Evolutionary conservation across 2,113 vertebrate genomes (phyloP).

Genomic region (Clarias batrachus): DNA sequence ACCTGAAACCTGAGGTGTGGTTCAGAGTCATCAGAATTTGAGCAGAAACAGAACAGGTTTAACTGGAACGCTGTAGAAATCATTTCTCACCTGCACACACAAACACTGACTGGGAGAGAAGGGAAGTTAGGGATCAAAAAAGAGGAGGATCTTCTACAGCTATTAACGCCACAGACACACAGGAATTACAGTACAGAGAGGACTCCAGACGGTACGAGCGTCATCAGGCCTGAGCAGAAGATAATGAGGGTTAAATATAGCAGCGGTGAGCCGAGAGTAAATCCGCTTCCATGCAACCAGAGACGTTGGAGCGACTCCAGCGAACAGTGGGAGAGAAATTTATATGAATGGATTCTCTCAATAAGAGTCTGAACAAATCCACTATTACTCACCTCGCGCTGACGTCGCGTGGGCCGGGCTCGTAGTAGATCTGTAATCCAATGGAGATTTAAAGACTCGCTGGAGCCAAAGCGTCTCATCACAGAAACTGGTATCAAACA

Average conservation of each 20-base stretch:
- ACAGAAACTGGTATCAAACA: background rate
- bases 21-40: background rate
- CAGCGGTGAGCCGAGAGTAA: conserved; percentile 52
- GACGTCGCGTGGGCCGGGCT: background rate
- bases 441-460: background rate
- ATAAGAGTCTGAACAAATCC: background rate
- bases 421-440: background rate
- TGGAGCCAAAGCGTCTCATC: no score
- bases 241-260: conserved; percentile 71
- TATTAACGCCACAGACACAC: background rate
- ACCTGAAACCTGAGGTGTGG: background rate
- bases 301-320: background rate
- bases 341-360: background rate
- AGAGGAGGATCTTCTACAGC: background rate
- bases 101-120: background rate
- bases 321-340: background rate
- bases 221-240: conserved; percentile 63
- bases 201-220: conserved; percentile 18
- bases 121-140: background rate
- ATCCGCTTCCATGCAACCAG: conserved; percentile 53
- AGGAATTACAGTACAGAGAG: background rate
- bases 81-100: background rate
- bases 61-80: background rate
- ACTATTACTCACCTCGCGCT: background rate
- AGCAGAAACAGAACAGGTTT: background rate